Conservation (phyloP, 1,140 invertebrate genomes). For the Lutraria rhynchaena region DNA sequence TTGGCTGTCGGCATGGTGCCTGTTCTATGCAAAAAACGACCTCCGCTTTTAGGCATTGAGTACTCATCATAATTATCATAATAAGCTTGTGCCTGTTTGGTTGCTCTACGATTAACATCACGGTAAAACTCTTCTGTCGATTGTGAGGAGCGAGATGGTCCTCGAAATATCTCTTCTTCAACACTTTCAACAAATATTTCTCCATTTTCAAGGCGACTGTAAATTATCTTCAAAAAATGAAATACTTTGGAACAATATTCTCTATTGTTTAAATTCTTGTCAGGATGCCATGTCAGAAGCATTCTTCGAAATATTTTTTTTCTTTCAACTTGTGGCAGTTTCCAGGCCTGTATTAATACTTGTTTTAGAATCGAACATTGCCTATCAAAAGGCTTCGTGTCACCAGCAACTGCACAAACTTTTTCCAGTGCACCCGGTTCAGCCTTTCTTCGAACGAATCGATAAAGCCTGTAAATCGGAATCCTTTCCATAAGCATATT, state of each 20-base stretch:
- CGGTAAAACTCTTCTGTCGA: slow-evolving; percentile 1
- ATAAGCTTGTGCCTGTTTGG: neutral
- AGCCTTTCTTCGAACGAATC: slow-evolving; percentile 58
- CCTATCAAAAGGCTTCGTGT: slow-evolving; percentile 37
- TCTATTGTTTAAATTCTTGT: slow-evolving; percentile 76
- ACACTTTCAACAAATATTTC: slow-evolving; percentile 18
- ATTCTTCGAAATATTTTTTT: slow-evolving; percentile 75
- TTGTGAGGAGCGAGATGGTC: slow-evolving; percentile 5
- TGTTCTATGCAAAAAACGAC: slow-evolving; percentile 14
- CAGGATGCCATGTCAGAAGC: slow-evolving; percentile 79
- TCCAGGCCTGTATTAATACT: slow-evolving; percentile 61
- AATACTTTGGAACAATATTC: slow-evolving; percentile 70
- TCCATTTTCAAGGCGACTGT: slow-evolving; percentile 63
- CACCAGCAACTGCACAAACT: neutral
- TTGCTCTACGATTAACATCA: slow-evolving; percentile 1
- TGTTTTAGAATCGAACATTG: slow-evolving; percentile 30
- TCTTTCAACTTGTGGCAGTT: slow-evolving; percentile 65
- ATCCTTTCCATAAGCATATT: slow-evolving; percentile 48
- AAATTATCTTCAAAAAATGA: slow-evolving; percentile 64
- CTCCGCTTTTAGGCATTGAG: neutral
- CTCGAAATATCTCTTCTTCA: slow-evolving; percentile 22
- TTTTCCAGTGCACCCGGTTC: neutral
- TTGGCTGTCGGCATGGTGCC: neutral
- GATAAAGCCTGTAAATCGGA: slow-evolving; percentile 66
- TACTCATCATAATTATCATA: slow-evolving; percentile 30